A percentile compares a stretch with the other conserved stretches of the same genome.
Evolutionary conservation across 2,888 invertebrate genomes (phyloP).

Genomic region (Sipha maydis): DNA sequence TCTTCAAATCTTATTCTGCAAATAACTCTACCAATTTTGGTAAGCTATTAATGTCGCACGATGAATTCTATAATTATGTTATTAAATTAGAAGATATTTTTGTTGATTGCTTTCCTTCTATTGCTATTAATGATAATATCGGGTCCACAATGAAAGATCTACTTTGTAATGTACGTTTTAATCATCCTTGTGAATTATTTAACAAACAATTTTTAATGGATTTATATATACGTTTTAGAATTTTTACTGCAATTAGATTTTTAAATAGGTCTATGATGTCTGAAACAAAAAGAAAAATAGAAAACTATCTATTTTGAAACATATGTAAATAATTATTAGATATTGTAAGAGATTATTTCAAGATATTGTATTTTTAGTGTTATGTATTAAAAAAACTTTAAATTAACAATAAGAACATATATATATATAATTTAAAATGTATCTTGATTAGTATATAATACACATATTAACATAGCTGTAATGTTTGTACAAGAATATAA

Average conservation of each 20-base stretch:
- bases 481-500: too few relatives aligned
- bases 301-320: neutral
- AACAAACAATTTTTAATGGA: neutral
- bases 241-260: constrained; percentile 10
- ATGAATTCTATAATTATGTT: constrained; percentile 2
- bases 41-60: neutral
- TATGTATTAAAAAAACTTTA: too few relatives aligned
- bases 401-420: too few relatives aligned
- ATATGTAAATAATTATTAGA: neutral
- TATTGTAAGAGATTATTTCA: too few relatives aligned
- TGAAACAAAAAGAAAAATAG: neutral
- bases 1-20: neutral
- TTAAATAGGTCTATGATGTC: neutral
- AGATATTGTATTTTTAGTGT: too few relatives aligned
- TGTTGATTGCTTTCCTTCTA: neutral
- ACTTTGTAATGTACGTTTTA: neutral
- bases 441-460: too few relatives aligned
- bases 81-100: constrained; percentile 29
- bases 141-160: neutral
- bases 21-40: constrained; percentile 4
- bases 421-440: too few relatives aligned
- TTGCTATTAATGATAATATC: neutral
- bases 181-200: neutral
- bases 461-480: too few relatives aligned
- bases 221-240: constrained; percentile 13